Evolutionary conservation across 2,113 vertebrate genomes (phyloP).

Genomic region (Rhodinocichla rosea): DNA sequence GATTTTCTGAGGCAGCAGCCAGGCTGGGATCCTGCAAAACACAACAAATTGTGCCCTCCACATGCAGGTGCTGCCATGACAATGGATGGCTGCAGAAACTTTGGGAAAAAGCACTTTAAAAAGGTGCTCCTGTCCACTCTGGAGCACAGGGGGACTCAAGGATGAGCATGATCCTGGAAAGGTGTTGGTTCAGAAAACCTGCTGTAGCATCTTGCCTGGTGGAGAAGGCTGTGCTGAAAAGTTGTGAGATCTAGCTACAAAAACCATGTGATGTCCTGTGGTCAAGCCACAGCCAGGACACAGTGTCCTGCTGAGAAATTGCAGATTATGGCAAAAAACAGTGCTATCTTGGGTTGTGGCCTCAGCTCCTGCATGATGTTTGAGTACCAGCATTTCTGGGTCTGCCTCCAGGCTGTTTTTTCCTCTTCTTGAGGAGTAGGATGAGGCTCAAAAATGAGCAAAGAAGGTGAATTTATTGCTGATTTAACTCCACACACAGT

Average conservation of each 20-base stretch:
- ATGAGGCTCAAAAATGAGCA: neutral
- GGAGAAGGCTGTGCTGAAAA: neutral
- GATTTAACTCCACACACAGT: neutral
- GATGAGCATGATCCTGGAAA: neutral
- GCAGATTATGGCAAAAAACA: neutral
- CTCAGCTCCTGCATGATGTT: neutral
- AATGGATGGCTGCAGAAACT: neutral
- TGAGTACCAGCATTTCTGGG: neutral
- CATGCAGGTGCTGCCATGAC: neutral
- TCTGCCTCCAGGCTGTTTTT: neutral
- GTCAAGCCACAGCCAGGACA: neutral
- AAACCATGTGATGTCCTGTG: neutral
- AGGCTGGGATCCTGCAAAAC: neutral
- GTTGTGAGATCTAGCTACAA: neutral
- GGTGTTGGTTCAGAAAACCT: neutral
- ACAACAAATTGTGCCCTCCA: neutral
- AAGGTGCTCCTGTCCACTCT: neutral
- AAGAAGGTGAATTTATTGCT: neutral
- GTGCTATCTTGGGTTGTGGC: neutral
- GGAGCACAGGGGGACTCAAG: neutral
- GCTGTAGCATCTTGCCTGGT: neutral
- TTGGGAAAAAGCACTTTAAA: neutral
- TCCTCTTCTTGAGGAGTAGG: neutral
- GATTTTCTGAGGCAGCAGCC: neutral
- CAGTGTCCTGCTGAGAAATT: neutral